These are phyloP conservation scores for Hypanus sabinus DNA, from an alignment of 2,113 vertebrate genomes.

Conservation along the genomic window DNA sequence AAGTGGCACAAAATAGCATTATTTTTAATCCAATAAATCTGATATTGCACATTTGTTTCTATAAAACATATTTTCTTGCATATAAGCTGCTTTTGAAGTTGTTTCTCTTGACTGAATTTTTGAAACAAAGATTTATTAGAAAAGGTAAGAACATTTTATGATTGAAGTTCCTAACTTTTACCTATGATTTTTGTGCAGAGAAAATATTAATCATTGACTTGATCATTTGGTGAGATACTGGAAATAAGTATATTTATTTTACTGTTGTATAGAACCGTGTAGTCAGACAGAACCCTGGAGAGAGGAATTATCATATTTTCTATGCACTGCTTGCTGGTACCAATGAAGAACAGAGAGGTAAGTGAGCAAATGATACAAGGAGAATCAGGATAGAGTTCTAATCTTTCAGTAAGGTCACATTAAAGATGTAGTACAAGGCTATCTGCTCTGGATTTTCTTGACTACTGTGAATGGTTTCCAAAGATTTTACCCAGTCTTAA, in stretches of 20 bases:
- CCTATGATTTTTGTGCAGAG: slow-evolving; percentile 34
- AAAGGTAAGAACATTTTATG: slow-evolving; percentile 61
- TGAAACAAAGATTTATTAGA: slow-evolving; percentile 74
- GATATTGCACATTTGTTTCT: not conserved
- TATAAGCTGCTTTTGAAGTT: not conserved
- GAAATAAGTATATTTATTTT: not conserved
- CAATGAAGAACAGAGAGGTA: slow-evolving; percentile 71
- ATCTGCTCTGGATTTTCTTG: not conserved
- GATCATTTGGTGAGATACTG: slow-evolving; percentile 42
- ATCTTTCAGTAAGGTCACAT: not conserved
- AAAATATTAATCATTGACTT: not conserved
- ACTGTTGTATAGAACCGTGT: slow-evolving; percentile 76
- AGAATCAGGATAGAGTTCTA: not conserved
- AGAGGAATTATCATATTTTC: slow-evolving; percentile 97
- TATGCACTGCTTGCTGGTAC: slow-evolving; percentile 89
- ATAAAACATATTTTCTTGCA: not conserved
- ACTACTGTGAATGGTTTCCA: not conserved
- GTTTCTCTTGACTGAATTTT: slow-evolving; percentile 62
- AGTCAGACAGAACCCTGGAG: slow-evolving; percentile 89
- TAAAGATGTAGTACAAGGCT: not conserved
- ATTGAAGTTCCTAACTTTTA: slow-evolving; percentile 33
- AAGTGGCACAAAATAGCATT: not conserved
- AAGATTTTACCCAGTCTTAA: not conserved
- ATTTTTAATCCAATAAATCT: not conserved
- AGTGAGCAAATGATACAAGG: slow-evolving; percentile 41